Base-by-base conservation (phyloP, 2,888 invertebrate species). In the Dyspetes luteomarginatus region DNA sequence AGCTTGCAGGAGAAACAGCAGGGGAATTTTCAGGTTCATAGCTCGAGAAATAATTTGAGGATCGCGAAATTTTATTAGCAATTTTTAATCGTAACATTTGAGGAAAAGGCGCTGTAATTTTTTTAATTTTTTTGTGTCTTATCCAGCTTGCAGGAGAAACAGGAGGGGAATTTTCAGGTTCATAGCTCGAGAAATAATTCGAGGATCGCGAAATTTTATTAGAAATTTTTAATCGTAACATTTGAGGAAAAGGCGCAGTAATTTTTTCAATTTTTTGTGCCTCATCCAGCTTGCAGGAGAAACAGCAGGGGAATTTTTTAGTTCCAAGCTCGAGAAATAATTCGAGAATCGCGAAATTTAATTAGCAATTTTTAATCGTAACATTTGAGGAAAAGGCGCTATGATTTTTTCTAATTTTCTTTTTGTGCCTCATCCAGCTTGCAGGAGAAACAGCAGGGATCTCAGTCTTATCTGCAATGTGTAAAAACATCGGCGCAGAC, bases 1-100 rank as follows among this genome's bases (percentile, higher is more conserved):
- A 92, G 92, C 82, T 85, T 91, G 60, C 90, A 90, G 83, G 91
- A 90, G 15, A 91, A 92, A 60, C 90, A 90, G 60, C 81, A 86
- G 22, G 73, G 17, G n/a, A n/a, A n/a, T n/a, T n/a, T n/a, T n/a
- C n/a, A n/a, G n/a, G n/a, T n/a, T n/a, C n/a, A n/a, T n/a, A n/a
- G n/a, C n/a, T n/a, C n/a, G n/a, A n/a, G n/a, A n/a, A n/a, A n/a
- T n/a, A n/a, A n/a, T n/a, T n/a, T n/a, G n/a, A n/a, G n/a, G n/a
- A n/a, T n/a, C n/a, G n/a, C n/a, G n/a, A n/a, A n/a, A n/a, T n/a
- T n/a, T n/a, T n/a, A n/a, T n/a, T n/a, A n/a, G n/a, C n/a, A n/a
- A n/a, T 55, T 19, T 71, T 15, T 30, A 12, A 55, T 64, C 43
- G 9, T 12, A 26, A 17, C 5, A 19, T 3, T 17, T 0, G 26